A percentile compares a stretch with the other conserved stretches of the same genome.
Evolutionary conservation across 2,888 invertebrate species (phyloP).

Genomic region (Beris chalybata): DNA sequence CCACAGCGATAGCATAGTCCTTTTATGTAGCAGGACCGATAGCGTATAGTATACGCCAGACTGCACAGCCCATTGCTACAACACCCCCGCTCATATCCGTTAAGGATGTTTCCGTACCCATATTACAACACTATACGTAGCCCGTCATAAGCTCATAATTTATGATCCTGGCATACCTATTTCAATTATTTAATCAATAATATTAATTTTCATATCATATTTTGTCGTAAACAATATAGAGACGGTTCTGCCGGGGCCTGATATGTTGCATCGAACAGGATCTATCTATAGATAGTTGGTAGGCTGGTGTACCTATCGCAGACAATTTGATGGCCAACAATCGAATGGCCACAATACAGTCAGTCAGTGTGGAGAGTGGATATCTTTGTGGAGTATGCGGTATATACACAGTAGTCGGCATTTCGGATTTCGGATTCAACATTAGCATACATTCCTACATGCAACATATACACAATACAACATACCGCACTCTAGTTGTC

Average conservation of each 20-base stretch:
- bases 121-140: conserved; percentile 26
- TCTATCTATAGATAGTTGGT: conserved; percentile 2
- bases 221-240: conserved; percentile 55
- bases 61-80: conserved; percentile 13
- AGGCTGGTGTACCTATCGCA: neutral
- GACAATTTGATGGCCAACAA: conserved; percentile 28
- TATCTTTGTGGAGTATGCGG: conserved; percentile 16
- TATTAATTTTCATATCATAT: conserved; percentile 58
- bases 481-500: neutral
- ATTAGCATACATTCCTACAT: conserved; percentile 1
- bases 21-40: conserved; percentile 1
- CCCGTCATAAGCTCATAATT: conserved; percentile 33
- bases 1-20: no score
- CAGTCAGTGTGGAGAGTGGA: conserved; percentile 26
- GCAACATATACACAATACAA: neutral
- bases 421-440: conserved; percentile 12
- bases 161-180: conserved; percentile 49
- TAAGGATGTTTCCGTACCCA: conserved; percentile 19
- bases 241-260: conserved; percentile 15
- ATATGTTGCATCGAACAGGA: neutral
- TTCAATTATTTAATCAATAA: conserved; percentile 58
- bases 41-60: conserved; percentile 7
- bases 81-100: conserved; percentile 10
- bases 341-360: conserved; percentile 35
- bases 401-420: conserved; percentile 14